Percentiles rank a stretch among this genome's conserved stretches.
Conservation (phyloP, 2,113 vertebrate species). For the Piprites chloris region DNA sequence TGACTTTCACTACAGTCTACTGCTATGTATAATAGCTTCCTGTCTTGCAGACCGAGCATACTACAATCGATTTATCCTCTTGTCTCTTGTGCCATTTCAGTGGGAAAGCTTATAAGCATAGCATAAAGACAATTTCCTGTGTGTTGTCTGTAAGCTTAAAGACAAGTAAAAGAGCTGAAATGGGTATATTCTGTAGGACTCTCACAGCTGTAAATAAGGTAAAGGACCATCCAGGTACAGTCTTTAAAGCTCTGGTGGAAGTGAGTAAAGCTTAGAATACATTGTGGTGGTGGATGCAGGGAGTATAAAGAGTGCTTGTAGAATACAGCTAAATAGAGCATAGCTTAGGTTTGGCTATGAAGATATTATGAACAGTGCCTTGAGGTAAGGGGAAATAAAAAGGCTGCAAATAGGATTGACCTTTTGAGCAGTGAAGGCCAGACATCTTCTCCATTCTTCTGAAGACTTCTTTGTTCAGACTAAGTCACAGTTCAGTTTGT, state of each 20-base stretch:
- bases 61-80: neutral
- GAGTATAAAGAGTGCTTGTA: neutral
- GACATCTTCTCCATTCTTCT: neutral
- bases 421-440: neutral
- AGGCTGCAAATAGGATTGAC: neutral
- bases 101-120: neutral
- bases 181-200: neutral
- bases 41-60: neutral
- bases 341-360: neutral
- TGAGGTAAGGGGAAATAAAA: neutral
- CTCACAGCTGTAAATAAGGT: neutral
- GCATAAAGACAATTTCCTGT: neutral
- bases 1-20: neutral
- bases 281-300: neutral
- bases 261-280: neutral
- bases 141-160: neutral
- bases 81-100: neutral
- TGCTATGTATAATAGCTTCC: neutral
- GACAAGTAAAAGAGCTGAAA: neutral
- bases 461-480: neutral
- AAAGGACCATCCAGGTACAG: neutral
- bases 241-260: neutral
- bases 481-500: neutral
- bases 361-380: neutral
- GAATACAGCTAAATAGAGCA: neutral